These are phyloP conservation scores for Drosophila ochracea DNA, from an alignment of 2,888 invertebrate species.

Conservation along the genomic window DNA sequence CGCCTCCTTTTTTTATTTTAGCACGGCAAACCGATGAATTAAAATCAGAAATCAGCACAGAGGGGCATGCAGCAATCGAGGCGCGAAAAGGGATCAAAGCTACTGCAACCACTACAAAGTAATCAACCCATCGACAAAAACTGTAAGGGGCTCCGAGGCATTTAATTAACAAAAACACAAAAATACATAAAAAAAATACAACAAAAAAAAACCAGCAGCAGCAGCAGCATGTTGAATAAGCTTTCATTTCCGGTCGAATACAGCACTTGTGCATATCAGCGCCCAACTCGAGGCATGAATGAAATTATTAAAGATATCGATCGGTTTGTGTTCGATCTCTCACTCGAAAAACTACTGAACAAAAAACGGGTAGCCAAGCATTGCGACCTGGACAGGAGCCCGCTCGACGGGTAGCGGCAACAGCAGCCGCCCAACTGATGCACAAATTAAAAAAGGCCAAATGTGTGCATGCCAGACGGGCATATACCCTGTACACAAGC, in stretches of 20 bases:
- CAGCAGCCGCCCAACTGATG: constrained; percentile 20
- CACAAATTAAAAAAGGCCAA: constrained; percentile 16
- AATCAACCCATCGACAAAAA: constrained; percentile 37
- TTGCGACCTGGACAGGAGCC: constrained; percentile 36
- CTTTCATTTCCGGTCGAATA: constrained; percentile 70
- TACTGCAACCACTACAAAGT: constrained; percentile 20
- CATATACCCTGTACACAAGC: constrained; percentile 1
- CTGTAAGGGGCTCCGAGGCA: constrained; percentile 51
- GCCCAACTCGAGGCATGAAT: constrained; percentile 68
- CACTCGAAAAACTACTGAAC: constrained; percentile 40
- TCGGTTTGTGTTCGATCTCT: constrained; percentile 61
- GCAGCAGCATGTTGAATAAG: constrained; percentile 68
- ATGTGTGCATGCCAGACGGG: not conserved
- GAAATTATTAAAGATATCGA: constrained; percentile 79
- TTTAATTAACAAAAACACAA: constrained; percentile 71
- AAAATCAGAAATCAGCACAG: constrained; percentile 33
- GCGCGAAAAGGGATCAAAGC: constrained; percentile 51
- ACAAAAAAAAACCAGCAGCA: not conserved
- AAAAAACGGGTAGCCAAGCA: constrained; percentile 35
- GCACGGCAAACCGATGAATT: constrained; percentile 47
- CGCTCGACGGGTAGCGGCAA: constrained; percentile 33
- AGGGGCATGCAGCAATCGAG: constrained; percentile 4
- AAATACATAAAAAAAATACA: not conserved
- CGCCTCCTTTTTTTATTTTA: not conserved
- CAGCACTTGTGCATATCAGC: constrained; percentile 52